These are phyloP conservation scores for Pelodiscus sinensis DNA, from an alignment of 2,113 vertebrate species.

Conservation along the genomic window DNA sequence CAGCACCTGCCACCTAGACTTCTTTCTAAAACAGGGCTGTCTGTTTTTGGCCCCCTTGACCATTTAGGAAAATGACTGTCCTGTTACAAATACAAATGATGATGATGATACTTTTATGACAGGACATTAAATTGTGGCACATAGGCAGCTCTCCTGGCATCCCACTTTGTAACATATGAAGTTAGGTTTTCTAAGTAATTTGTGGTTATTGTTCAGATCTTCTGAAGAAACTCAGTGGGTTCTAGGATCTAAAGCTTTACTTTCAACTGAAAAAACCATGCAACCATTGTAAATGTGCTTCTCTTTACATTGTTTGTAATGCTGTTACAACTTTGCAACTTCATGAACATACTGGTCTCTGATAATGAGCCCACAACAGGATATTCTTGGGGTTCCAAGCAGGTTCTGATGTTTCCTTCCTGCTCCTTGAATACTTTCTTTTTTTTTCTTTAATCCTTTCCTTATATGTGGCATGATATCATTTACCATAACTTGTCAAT, in stretches of 20 bases:
- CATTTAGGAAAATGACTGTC: background rate
- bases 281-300: background rate
- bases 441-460: background rate
- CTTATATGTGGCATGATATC: background rate
- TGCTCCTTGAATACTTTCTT: background rate
- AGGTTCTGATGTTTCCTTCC: background rate
- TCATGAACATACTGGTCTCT: fast-evolving
- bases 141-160: background rate
- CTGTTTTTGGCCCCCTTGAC: background rate
- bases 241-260: background rate
- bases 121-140: background rate
- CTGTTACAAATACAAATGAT: background rate
- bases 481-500: background rate
- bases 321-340: background rate
- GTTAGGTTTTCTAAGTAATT: background rate
- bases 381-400: background rate
- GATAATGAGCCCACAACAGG: background rate
- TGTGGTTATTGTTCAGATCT: background rate
- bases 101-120: background rate
- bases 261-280: background rate
- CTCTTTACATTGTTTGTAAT: background rate
- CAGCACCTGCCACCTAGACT: background rate
- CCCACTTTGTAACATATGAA: background rate
- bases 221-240: background rate
- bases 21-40: background rate